Conservation (phyloP, 2,113 vertebrate species). For the Symphodus melops region DNA sequence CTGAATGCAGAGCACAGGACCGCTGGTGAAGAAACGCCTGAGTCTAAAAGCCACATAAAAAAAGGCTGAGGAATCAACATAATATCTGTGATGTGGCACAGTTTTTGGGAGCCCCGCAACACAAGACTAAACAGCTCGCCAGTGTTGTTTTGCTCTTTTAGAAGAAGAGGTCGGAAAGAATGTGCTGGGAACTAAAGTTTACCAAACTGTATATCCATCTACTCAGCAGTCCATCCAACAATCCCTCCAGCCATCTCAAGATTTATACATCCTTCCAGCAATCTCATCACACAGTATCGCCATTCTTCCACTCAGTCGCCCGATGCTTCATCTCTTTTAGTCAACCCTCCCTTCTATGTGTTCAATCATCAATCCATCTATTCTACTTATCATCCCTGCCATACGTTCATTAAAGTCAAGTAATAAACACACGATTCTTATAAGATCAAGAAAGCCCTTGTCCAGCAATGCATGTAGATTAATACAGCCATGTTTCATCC, state of each 20-base stretch:
- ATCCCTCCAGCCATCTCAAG: neutral
- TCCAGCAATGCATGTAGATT: neutral
- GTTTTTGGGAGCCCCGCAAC: neutral
- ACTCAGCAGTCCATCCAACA: neutral
- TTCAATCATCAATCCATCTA: neutral
- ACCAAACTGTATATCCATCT: neutral
- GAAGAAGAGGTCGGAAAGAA: neutral
- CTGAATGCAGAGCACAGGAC: neutral
- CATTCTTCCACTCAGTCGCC: neutral
- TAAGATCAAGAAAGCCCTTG: neutral
- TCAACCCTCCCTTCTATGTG: neutral
- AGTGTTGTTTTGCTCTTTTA: slow-evolving; percentile 8
- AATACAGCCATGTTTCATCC: neutral
- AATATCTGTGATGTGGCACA: slow-evolving; percentile 3
- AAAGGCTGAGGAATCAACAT: slow-evolving; percentile 17
- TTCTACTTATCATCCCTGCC: neutral
- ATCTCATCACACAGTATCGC: neutral
- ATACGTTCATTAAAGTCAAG: neutral
- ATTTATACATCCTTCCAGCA: neutral
- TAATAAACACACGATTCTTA: neutral
- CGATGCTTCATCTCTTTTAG: neutral
- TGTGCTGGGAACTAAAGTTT: neutral
- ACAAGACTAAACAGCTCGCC: slow-evolving; percentile 22
- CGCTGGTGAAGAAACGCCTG: slow-evolving; percentile 5
- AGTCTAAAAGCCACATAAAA: slow-evolving; percentile 35